Base-by-base conservation (phyloP, 2,113 vertebrate species). In the Sapayoa aenigma region DNA sequence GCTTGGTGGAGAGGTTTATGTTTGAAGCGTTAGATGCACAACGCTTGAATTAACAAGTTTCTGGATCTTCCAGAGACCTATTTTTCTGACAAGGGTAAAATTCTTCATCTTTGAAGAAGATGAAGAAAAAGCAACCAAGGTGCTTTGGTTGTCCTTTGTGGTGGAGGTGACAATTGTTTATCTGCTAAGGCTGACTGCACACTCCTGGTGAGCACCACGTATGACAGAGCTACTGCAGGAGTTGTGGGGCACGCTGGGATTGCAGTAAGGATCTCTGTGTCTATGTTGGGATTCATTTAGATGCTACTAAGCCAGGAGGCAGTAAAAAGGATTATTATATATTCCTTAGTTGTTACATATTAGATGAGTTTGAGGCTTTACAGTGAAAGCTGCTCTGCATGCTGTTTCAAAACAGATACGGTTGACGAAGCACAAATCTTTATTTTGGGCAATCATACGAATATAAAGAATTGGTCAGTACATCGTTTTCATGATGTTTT, bases 351-450 rank as follows among this genome's bases (percentile, higher is more conserved):
- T 59, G 22, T 87, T 81, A 41, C 14, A 31, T 71, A 47, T 52
- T 84, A 24, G 37, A 41, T 53, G 44, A n/a, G 12, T 67, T 81
- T 44, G 23, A 47, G 56, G 52, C 39, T 81, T 81, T 77, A 33
- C 72, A 81, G 72, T 22, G 47, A 68, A 90, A 88, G 65, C 56
- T 78, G 63, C 73, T 65, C 49, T 52, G 66, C 83, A 60, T 0
- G 0, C 42, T 60, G 31, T 77, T 91, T 93, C 0, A 0, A 80
- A 91, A 53, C 42, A 66, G 41, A 50, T 62, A 73, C 5, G 33
- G 53, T 66, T 89, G 74, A 84, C 74, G 89, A 91, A 47, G 49
- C 81, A 84, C 88, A 91, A 95, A 73, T 83, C 87, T 77, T 94
- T 78, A 19, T 33, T 94, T 82, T 73, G 78, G 46, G 63, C 77